Evolutionary conservation across 2,797 vertebrate species (phyloP), one percentile per base, ranked within the genome.

Genomic region (Chelon labrosus): DNA sequence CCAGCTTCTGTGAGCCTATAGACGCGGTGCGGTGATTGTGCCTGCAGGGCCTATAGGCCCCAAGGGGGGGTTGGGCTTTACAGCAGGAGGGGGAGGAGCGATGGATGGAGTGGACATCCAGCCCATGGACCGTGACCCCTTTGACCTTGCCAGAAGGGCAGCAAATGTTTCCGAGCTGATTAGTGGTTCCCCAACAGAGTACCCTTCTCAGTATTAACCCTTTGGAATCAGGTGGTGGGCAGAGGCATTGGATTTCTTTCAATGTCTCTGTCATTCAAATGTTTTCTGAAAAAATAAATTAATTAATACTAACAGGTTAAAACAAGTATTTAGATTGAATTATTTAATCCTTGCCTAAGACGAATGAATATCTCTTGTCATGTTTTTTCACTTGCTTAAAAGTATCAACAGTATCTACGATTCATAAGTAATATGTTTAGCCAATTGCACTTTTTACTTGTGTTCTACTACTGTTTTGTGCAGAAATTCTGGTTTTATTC

Each of bases 141-240:
- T 37, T 93, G 93, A 95, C 95, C 94, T 95, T 95, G 94, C 94
- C 94, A 94, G 94, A 95, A 95, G 95, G 94, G 91, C 91, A 93
- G 93, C 92, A 94, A 94, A 94, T 95, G 93, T 93, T 95, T 94
- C 88, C 81, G 87, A 89, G 91, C 93, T 95, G 92, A 95, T 95
- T 95, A 95, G 94, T 77, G 81, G 86, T 84, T 91, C 91, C 89
- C 87, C 86, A 82, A 84, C 80, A 88, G 85, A 84, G 88, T 31
- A 78, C 59, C 65, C 67, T 6, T 70, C 76, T 83, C 77, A 47
- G 79, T 49, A 64, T 90, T 91, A 86, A 88, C 89, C 89, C 89
- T 89, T 86, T 77, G 82, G 77, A 87, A 78, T 72, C 79, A 72
- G 83, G 52, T 37, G 47, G 65, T 47, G 44, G 65, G 64, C 57